A percentile compares a stretch with the other conserved stretches of the same genome.
These are phyloP conservation scores for Drosophila pruinosa DNA, from an alignment of 1,140 invertebrate species.

Conservation along the genomic window DNA sequence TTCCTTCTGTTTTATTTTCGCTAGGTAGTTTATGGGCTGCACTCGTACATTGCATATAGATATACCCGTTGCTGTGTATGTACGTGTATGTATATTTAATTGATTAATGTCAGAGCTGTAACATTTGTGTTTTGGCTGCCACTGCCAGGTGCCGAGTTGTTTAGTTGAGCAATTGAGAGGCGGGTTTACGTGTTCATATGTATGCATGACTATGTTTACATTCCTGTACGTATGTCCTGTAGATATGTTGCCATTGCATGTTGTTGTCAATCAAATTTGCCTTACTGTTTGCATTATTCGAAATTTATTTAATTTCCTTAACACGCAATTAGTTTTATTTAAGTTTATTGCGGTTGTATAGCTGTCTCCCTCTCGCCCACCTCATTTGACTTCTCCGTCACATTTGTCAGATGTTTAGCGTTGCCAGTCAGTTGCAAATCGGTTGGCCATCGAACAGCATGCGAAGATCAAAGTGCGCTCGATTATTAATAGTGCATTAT, in stretches of 20 bases:
- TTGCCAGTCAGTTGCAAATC: constrained; percentile 49
- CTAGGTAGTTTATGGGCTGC: constrained; percentile 16
- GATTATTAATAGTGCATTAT: background rate
- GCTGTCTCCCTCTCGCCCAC: constrained; percentile 41
- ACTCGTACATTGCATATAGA: constrained; percentile 19
- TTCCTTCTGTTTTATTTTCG: background rate
- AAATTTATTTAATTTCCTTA: constrained; percentile 81
- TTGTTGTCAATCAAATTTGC: constrained; percentile 79
- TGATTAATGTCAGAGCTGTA: constrained; percentile 72
- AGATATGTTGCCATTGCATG: constrained; percentile 59
- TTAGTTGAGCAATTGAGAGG: constrained; percentile 69
- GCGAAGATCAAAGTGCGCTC: constrained; percentile 25
- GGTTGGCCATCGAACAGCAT: constrained; percentile 19
- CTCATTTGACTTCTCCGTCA: constrained; percentile 15
- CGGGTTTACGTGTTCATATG: background rate
- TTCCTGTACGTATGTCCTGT: constrained; percentile 2
- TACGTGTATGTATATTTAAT: constrained; percentile 37
- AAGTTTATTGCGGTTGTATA: constrained; percentile 78
- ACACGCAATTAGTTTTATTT: constrained; percentile 82
- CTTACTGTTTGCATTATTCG: constrained; percentile 76
- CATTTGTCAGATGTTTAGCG: constrained; percentile 69
- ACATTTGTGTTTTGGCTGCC: constrained; percentile 52
- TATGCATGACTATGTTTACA: background rate
- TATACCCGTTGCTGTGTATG: constrained; percentile 3
- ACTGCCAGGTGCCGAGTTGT: constrained; percentile 57